Evolutionary conservation across 1,140 invertebrate species (phyloP).

Genomic region (Drosophila suzukii): DNA sequence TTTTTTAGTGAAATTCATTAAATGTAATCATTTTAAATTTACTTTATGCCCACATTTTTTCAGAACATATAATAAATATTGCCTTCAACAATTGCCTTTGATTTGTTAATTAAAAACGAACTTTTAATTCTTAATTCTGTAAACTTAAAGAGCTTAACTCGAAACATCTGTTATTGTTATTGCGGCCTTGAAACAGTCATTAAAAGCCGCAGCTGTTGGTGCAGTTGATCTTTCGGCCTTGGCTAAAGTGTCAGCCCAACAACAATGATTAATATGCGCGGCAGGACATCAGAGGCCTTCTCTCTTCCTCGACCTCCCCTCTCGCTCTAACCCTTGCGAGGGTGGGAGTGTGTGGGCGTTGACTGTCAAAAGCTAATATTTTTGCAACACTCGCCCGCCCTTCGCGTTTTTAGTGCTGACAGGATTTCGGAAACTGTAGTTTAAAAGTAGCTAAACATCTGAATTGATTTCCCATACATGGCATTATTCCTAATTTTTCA

Average conservation of each 20-base stretch:
- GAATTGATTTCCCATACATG: too few relatives aligned
- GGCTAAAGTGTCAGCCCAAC: conserved; percentile 39
- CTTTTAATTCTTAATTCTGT: conserved; percentile 19
- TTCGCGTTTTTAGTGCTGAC: conserved; percentile 26
- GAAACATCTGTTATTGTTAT: conserved; percentile 54
- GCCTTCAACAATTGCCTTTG: not conserved
- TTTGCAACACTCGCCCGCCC: conserved; percentile 23
- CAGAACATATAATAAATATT: not conserved
- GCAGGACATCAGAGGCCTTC: conserved; percentile 39
- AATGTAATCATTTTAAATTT: too few relatives aligned
- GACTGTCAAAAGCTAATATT: conserved; percentile 78
- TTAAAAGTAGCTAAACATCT: not conserved
- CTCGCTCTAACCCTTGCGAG: not conserved
- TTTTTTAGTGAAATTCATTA: too few relatives aligned
- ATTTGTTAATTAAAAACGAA: conserved; percentile 17
- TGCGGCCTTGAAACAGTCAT: conserved; percentile 68
- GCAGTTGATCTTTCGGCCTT: conserved; percentile 50
- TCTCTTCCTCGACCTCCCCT: not conserved
- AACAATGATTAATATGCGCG: conserved; percentile 77
- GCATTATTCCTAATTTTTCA: too few relatives aligned
- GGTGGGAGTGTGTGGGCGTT: conserved; percentile 11
- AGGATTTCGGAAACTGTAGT: not conserved
- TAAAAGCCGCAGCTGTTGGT: conserved; percentile 54
- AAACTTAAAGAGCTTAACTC: conserved; percentile 42
- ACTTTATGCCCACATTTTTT: not conserved